Base-by-base conservation (phyloP, 2,888 invertebrate species). In the Heliconius erato region DNA sequence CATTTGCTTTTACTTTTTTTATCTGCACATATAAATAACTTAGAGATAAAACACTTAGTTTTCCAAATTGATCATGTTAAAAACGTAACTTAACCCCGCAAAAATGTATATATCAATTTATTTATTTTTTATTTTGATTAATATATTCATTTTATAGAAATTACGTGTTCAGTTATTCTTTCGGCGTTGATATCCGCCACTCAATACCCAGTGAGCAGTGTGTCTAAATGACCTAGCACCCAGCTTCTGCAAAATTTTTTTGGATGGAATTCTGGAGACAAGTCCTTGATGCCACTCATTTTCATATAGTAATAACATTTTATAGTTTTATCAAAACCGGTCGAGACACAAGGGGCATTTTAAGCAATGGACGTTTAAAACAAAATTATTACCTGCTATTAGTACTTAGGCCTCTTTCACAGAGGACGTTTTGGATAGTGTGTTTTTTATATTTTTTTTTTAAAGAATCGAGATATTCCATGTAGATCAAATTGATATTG, bases 291-390 rank as follows among this genome's bases (percentile, higher is more conserved):
- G 23, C 40, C 3, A 35, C 71, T 71, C 71, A 71, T 71, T 12
- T 71, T 71, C 71, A 71, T 71, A 71, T 44, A n/a, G 26, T 44
- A 71, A 71, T 71, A 71, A 71, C 40, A 44, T 44, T 71, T 71
- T 71, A 71, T 71, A 71, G 71, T 71, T 71, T 44, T 44, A 71
- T 44, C 71, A 44, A 71, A 71, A 71, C 71, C 71, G 71, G 71
- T 71, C 44, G 71, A 40, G 71, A 71, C 71, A 35, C n/a, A n/a
- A 40, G 6, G 26, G 40, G 40, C 71, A 71, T 71, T 71, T 71
- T 71, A 71, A 71, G n/a, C 44, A 71, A 71, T 44, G 71, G 44
- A 23, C 40, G 44, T 16, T 71, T 71, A 71, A 71, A 67, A 40
- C 26, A 71, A 71, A 63, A 71, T 71, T 44, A 71, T 44, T 71